Evolutionary conservation across 2,888 invertebrate species (phyloP).

Genomic region (Tachina grossa): DNA sequence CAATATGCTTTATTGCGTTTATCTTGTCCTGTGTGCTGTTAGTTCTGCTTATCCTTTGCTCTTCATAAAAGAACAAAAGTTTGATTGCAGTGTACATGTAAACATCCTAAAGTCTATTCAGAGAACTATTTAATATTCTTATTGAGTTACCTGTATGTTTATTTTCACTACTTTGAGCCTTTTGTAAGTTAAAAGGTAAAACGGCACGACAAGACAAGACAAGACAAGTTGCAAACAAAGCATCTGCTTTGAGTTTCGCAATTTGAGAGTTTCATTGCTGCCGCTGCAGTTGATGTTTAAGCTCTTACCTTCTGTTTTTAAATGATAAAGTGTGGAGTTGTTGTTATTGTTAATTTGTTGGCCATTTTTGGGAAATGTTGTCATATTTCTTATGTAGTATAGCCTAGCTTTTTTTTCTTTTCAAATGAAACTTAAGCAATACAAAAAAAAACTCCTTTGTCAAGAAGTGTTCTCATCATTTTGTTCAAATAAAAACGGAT

Average conservation of each 20-base stretch:
- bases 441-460: no score
- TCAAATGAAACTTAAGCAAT: neutral
- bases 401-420: neutral
- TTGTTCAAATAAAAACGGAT: no score
- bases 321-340: neutral
- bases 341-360: constrained; percentile 50
- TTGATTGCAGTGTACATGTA: neutral
- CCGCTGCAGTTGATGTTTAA: neutral
- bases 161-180: constrained; percentile 31
- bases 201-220: neutral
- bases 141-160: constrained; percentile 37
- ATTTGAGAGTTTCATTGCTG: constrained; percentile 6
- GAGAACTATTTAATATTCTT: constrained; percentile 52
- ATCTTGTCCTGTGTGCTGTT: constrained; percentile 1
- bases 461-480: no score
- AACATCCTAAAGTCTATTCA: neutral
- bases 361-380: constrained; percentile 34
- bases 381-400: neutral
- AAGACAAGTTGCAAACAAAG: neutral
- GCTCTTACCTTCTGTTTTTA: constrained; percentile 41
- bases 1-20: neutral
- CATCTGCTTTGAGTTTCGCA: neutral
- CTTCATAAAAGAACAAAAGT: neutral
- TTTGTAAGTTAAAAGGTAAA: constrained; percentile 23
- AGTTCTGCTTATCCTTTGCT: neutral